phyloP scores from a whole-genome alignment of 2,797 vertebrate genomes.

The Peromyscus eremicus region DNA sequence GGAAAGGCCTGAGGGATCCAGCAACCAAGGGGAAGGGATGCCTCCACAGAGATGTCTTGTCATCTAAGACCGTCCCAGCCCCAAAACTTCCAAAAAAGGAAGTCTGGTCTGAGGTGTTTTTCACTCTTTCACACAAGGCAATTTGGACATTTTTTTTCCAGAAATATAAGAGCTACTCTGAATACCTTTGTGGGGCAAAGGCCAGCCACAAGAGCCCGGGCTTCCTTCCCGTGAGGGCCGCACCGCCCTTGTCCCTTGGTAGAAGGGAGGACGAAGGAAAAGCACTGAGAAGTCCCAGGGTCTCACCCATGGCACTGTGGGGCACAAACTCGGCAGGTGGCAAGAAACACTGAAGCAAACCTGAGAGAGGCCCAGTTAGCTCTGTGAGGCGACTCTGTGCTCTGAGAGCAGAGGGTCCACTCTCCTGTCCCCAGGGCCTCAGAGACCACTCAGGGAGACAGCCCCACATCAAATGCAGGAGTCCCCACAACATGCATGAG shows the following conservation, averaged over 20 bases:
- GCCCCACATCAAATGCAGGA: background rate
- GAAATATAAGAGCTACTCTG: background rate
- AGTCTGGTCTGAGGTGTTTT: background rate
- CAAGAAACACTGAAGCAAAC: background rate
- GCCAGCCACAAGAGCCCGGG: no score
- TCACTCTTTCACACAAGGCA: background rate
- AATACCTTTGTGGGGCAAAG: background rate
- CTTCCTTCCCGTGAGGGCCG: background rate
- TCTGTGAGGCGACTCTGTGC: background rate
- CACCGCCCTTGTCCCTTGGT: background rate
- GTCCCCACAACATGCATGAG: background rate
- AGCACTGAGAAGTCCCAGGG: background rate
- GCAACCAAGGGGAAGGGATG: accelerated
- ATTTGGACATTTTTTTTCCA: background rate
- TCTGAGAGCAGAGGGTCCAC: background rate
- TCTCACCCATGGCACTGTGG: background rate
- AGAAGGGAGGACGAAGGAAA: background rate
- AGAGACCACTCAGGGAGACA: background rate
- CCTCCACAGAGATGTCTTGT: background rate
- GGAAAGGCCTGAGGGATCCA: background rate
- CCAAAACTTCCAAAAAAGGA: background rate
- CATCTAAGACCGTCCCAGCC: background rate
- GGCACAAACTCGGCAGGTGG: background rate
- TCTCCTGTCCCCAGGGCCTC: background rate
- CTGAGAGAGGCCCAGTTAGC: background rate